phyloP scores from a whole-genome alignment of 2,113 vertebrate genomes.

The Rhea americana region DNA sequence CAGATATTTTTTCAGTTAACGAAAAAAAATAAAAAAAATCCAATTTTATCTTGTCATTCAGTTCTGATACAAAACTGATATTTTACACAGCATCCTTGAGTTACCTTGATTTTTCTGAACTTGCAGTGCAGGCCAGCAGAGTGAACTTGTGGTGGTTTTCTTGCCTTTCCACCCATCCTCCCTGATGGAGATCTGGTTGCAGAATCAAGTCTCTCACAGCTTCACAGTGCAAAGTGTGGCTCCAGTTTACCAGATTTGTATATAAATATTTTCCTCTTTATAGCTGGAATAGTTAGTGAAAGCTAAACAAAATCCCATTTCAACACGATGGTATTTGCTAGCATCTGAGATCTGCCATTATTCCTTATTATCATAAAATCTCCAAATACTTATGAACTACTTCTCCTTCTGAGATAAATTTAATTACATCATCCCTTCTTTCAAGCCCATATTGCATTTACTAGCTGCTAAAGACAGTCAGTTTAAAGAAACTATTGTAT shows the following conservation, averaged over 20 bases:
- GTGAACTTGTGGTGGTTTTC: not conserved
- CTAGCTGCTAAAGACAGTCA: not conserved
- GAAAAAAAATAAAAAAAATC: not conserved
- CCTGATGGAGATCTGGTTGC: not conserved
- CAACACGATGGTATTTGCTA: not conserved
- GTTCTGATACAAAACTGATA: not conserved
- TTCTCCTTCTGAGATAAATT: not conserved
- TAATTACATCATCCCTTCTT: not conserved
- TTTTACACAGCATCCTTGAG: not conserved
- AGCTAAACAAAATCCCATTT: not conserved
- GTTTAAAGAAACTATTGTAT: conserved; percentile 13
- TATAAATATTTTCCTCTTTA: not conserved
- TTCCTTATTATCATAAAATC: not conserved
- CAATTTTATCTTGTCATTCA: not conserved
- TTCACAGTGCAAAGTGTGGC: not conserved
- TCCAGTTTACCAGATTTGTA: not conserved
- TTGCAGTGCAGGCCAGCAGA: not conserved
- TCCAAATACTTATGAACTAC: not conserved
- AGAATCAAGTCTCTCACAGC: not conserved
- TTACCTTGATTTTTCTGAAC: not conserved
- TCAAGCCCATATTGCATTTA: not conserved
- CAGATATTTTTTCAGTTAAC: not conserved
- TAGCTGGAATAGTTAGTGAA: not conserved
- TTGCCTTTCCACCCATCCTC: not conserved
- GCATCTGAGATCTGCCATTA: not conserved